A percentile compares a stretch with the other conserved stretches of the same genome.
These are phyloP conservation scores for Protobothrops flavoviridis DNA, from an alignment of 2,113 vertebrate genomes.

Conservation along the genomic window DNA sequence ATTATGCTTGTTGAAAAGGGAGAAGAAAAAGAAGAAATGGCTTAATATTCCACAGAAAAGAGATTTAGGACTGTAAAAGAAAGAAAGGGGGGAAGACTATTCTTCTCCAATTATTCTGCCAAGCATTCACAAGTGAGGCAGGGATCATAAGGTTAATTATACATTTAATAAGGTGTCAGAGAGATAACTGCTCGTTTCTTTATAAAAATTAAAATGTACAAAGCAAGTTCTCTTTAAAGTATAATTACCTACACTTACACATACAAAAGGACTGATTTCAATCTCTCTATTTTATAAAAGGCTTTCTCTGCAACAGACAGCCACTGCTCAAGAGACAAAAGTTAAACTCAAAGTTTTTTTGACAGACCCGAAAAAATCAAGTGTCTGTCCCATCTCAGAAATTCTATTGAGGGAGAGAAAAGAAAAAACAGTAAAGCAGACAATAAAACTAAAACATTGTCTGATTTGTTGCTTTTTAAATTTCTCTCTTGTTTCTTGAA, in stretches of 20 bases:
- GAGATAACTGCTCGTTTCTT: constrained; percentile 91
- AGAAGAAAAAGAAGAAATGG: constrained; percentile 66
- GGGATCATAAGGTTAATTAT: constrained; percentile 92
- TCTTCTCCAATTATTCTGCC: constrained; percentile 84
- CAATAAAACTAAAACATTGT: not conserved
- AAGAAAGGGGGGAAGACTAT: constrained; percentile 67
- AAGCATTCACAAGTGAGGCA: constrained; percentile 83
- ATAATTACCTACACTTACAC: constrained; percentile 92
- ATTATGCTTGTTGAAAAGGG: constrained; percentile 74
- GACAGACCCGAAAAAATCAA: constrained; percentile 76
- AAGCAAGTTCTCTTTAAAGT: constrained; percentile 88
- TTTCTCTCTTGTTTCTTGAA: constrained; percentile 25
- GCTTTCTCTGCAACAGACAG: constrained; percentile 81
- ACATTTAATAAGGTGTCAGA: constrained; percentile 91
- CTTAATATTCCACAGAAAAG: constrained; percentile 70
- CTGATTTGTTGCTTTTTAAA: not conserved
- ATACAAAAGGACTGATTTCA: constrained; percentile 87
- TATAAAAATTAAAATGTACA: constrained; percentile 94
- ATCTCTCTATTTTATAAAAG: constrained; percentile 84
- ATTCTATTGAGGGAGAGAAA: constrained; percentile 44
- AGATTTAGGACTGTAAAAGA: constrained; percentile 77
- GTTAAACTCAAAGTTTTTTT: constrained; percentile 76
- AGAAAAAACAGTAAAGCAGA: not conserved
- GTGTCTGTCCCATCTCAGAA: constrained; percentile 61
- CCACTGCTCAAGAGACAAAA: constrained; percentile 73